Conservation (phyloP, 2,113 vertebrate genomes). For the Boleophthalmus pectinirostris region DNA sequence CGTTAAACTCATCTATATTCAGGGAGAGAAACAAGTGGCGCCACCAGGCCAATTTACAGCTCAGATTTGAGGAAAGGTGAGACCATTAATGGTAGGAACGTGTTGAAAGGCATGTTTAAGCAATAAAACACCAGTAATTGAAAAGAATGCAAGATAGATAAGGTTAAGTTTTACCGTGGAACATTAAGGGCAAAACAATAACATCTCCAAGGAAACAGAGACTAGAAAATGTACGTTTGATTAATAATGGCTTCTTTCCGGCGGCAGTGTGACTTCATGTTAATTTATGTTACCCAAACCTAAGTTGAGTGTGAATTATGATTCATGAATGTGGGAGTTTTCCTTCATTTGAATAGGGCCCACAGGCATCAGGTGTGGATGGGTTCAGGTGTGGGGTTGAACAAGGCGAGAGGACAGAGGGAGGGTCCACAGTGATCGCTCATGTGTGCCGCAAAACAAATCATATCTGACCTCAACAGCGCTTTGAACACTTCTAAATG, state of each 20-base stretch:
- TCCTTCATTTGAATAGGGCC: slow-evolving; percentile 17
- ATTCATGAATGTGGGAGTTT: slow-evolving; percentile 1
- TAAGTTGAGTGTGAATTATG: background rate
- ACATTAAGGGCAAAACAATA: background rate
- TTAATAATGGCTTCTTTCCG: background rate
- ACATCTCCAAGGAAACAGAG: background rate
- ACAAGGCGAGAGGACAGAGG: slow-evolving; percentile 6
- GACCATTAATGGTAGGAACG: too few relatives aligned
- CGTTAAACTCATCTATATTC: too few relatives aligned
- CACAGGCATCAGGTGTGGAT: slow-evolving; percentile 73
- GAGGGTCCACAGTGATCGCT: slow-evolving; percentile 44
- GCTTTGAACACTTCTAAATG: slow-evolving; percentile 47
- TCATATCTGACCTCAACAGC: slow-evolving; percentile 6
- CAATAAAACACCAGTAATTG: too few relatives aligned
- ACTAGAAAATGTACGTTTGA: background rate
- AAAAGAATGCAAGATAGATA: background rate
- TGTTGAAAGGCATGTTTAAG: too few relatives aligned
- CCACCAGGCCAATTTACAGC: too few relatives aligned
- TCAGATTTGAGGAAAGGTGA: too few relatives aligned
- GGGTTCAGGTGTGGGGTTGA: slow-evolving; percentile 70
- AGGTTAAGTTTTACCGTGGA: background rate
- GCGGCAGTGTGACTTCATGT: background rate
- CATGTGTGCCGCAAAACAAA: slow-evolving; percentile 45
- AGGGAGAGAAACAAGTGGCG: too few relatives aligned
- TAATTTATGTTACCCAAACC: background rate